These are phyloP conservation scores for Andrena trimmerana DNA, from an alignment of 2,888 invertebrate species.

Conservation along the genomic window DNA sequence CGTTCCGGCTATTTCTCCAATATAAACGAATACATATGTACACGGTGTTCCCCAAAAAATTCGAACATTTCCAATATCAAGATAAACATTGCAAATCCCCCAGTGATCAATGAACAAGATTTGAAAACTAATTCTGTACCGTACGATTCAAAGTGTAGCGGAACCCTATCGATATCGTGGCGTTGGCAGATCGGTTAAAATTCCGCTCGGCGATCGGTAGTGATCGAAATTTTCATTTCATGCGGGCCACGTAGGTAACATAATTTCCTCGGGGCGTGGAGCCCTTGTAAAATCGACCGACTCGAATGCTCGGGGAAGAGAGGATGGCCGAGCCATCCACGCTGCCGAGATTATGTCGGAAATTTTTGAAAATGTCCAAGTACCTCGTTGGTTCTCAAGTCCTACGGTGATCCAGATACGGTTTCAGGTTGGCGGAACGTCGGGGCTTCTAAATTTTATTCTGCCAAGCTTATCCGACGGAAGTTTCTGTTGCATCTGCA, in stretches of 20 bases:
- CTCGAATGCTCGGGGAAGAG: slow-evolving; percentile 24
- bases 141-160: background rate
- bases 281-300: slow-evolving; percentile 34
- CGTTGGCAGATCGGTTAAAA: slow-evolving; percentile 20
- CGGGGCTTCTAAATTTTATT: background rate
- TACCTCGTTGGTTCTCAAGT: slow-evolving; percentile 1
- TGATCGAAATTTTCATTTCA: slow-evolving; percentile 26
- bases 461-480: background rate
- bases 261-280: slow-evolving; percentile 20
- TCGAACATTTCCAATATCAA: no score
- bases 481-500: background rate
- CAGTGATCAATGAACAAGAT: no score
- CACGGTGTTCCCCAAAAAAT: no score
- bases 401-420: slow-evolving; percentile 8
- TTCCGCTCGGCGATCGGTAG: slow-evolving; percentile 13
- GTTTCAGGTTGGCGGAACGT: background rate
- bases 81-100: no score
- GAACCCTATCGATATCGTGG: background rate
- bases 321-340: slow-evolving; percentile 22
- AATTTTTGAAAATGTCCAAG: slow-evolving; percentile 32
- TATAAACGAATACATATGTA: no score
- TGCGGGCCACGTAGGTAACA: slow-evolving; percentile 14
- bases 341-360: slow-evolving; percentile 30
- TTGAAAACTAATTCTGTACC: no score
- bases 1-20: no score